Evolutionary conservation across 2,888 invertebrate genomes (phyloP), one percentile per base, ranked within the genome.

Genomic region (Eupeodes latifasciatus): DNA sequence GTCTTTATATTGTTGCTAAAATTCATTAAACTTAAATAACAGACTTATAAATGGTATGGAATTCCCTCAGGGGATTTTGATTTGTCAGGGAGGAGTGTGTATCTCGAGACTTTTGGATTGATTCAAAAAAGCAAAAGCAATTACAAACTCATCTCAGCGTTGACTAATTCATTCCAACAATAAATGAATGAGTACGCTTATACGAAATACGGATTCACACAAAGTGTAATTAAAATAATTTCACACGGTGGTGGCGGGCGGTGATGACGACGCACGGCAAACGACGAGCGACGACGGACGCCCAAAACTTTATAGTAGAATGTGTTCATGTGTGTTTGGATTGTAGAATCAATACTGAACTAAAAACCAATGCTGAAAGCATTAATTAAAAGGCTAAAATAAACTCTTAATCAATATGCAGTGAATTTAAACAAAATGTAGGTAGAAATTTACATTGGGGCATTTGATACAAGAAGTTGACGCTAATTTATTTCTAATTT

Each of bases 161-260:
- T 71, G 74, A 64, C 82, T 66, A 72, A 83, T 71, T 72, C 51
- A 27, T 51, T 64, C 44, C 64, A 78, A 27, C 53, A 75, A 66
- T 79, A 79, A 71, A 75, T 82, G 53, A 59, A 59, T 47, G 34
- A 59, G 34, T 69, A 82, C 69, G 9, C 5, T 57, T 57, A 27
- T 3, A 57, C 47, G 34, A 51, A 12, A 2, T 40, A 44, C 12
- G 9, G 3, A 71, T 71, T 44, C 47, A 59, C 27, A 36, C 27
- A 36, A 75, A 59, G 75, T 76, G 71, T 79, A 86, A 86, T 82
- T 86, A 76, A 82, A 82, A 76, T 78, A 71, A 72, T 72, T 81
- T 59, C 71, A 81, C 67, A 67, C 77, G 19, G 4, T 12, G 53
- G 16, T 10, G 55, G 12, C 16, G 11, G 7, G 16, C 3, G 1